phyloP scores from a whole-genome alignment of 1,140 invertebrate genomes.

The Musca domestica region DNA sequence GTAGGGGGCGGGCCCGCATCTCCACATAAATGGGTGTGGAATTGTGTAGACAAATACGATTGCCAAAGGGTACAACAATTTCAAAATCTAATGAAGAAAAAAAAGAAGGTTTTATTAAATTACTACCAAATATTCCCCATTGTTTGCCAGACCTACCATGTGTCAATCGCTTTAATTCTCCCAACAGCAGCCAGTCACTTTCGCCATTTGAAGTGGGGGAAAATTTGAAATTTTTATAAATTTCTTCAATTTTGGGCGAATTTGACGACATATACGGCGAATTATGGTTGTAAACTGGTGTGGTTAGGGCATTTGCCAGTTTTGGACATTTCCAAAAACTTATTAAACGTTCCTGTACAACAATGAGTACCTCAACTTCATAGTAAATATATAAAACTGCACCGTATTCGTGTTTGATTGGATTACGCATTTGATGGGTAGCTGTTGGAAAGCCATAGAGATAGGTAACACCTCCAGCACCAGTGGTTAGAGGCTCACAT shows the following conservation, averaged over 20 bases:
- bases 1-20: slow-evolving; percentile 39
- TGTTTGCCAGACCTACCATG: slow-evolving; percentile 17
- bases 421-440: slow-evolving; percentile 31
- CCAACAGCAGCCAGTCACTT: slow-evolving; percentile 26
- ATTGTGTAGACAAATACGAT: slow-evolving; percentile 45
- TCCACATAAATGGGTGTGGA: slow-evolving; percentile 49
- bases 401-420: slow-evolving; percentile 39
- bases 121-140: too few species aligned
- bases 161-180: slow-evolving; percentile 23
- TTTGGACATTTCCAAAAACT: slow-evolving; percentile 50
- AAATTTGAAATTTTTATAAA: neutral
- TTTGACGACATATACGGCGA: neutral
- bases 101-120: neutral
- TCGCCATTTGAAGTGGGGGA: neutral
- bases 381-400: slow-evolving; percentile 44
- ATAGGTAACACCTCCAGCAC: neutral
- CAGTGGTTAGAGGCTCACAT: too few species aligned
- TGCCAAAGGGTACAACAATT: slow-evolving; percentile 34
- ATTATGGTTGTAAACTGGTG: neutral
- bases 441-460: neutral
- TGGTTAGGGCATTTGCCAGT: slow-evolving; percentile 35
- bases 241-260: neutral
- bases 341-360: slow-evolving; percentile 40
- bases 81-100: slow-evolving; percentile 36
- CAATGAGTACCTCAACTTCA: slow-evolving; percentile 46